Evolutionary conservation across 92 coral and sea anemone genomes (phyloP), one percentile per base, ranked within the genome.

Genomic region (Muricea muricata): DNA sequence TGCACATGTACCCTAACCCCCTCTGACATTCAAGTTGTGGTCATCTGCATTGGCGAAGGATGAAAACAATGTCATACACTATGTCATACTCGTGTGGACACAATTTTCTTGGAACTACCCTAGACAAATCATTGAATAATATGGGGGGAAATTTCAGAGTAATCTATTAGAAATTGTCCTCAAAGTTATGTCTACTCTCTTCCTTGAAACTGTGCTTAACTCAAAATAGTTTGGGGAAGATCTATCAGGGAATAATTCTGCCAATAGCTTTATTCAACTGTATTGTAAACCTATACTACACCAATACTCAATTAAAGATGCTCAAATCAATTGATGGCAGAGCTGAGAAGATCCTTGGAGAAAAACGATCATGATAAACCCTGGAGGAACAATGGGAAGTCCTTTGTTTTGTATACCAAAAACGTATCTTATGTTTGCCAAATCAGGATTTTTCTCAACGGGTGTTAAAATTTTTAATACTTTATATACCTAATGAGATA

Each of bases 21-120:
- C n/a, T n/a, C n/a, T n/a, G n/a, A n/a, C n/a, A n/a, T n/a, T n/a
- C n/a, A n/a, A n/a, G n/a, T n/a, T n/a, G n/a, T n/a, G n/a, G n/a
- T n/a, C n/a, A n/a, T n/a, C n/a, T n/a, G n/a, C n/a, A n/a, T n/a
- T n/a, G n/a, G n/a, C n/a, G n/a, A n/a, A n/a, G n/a, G n/a, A n/a
- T n/a, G n/a, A n/a, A n/a, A n/a, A n/a, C n/a, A n/a, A n/a, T n/a
- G n/a, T n/a, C n/a, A n/a, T n/a, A n/a, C n/a, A n/a, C n/a, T n/a
- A n/a, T n/a, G n/a, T n/a, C n/a, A n/a, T n/a, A n/a, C n/a, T n/a
- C n/a, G n/a, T n/a, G n/a, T n/a, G n/a, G n/a, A 61, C 48, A 18
- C 33, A 60, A 58, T 11, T 56, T 56, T 8, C 72, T 79, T 29
- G 84, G 84, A 24, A 57, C 13, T 32, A 34, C 48, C 47, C 21